phyloP scores from a whole-genome alignment of 2,113 vertebrate genomes.

The Pelecanoides urinatrix region DNA sequence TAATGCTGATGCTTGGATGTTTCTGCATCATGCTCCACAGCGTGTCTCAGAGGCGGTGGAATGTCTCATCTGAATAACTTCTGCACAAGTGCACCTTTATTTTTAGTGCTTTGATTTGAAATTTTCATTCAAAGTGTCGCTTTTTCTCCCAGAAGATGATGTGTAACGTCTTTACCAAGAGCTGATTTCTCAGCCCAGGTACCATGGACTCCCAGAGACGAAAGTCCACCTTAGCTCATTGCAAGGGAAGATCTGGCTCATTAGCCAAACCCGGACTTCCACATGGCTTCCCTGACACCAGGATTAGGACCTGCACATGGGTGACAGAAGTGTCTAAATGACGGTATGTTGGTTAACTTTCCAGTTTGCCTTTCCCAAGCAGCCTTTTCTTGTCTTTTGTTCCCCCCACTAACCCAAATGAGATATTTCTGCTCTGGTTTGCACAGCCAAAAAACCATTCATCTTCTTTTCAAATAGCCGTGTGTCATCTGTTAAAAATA shows the following conservation, averaged over 20 bases:
- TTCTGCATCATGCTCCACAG: neutral
- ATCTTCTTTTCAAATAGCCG: neutral
- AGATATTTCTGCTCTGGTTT: neutral
- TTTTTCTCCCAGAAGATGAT: neutral
- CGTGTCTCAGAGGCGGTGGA: accelerated
- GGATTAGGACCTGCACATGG: neutral
- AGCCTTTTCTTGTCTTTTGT: neutral
- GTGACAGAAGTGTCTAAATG: neutral
- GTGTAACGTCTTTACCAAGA: neutral
- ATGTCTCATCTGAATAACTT: neutral
- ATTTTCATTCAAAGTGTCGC: neutral
- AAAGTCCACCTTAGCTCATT: neutral
- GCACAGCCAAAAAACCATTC: neutral
- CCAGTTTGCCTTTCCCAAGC: neutral
- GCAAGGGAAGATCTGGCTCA: neutral
- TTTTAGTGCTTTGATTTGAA: neutral
- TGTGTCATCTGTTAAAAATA: slow-evolving; percentile 51
- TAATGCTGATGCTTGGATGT: neutral
- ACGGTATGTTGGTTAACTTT: neutral
- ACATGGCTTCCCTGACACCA: neutral
- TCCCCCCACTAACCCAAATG: neutral
- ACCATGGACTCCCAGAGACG: neutral
- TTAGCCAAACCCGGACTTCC: neutral
- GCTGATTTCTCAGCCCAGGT: neutral
- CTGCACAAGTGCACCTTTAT: neutral